A percentile compares a stretch with the other conserved stretches of the same genome.
These are phyloP conservation scores for Scaptomyza montana DNA, from an alignment of 1,140 invertebrate genomes.

Conservation along the genomic window DNA sequence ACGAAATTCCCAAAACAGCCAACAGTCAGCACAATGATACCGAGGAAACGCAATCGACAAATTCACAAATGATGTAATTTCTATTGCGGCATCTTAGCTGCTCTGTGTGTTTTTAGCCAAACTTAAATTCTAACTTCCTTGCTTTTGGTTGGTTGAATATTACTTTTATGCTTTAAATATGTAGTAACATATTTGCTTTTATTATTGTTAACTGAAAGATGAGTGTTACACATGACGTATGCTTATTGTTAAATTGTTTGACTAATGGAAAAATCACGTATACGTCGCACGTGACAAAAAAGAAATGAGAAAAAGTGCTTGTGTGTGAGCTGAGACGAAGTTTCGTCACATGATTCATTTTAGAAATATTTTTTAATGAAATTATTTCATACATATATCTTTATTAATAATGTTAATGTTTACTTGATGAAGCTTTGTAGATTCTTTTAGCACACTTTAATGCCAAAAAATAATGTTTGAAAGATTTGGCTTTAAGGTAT, in stretches of 20 bases:
- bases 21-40: conserved; percentile 47
- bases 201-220: conserved; percentile 16
- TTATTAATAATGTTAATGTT: neutral
- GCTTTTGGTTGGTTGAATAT: conserved; percentile 1
- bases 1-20: conserved; percentile 48
- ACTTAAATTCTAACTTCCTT: neutral
- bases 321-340: conserved; percentile 17
- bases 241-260: conserved; percentile 16
- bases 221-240: conserved; percentile 50
- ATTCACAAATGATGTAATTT: conserved; percentile 55
- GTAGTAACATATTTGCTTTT: neutral
- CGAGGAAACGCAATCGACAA: conserved; percentile 24
- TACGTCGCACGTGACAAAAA: conserved; percentile 46
- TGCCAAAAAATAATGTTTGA: too few relatives aligned
- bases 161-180: neutral
- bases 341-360: conserved; percentile 49
- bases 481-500: too few relatives aligned
- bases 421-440: neutral
- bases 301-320: conserved; percentile 21
- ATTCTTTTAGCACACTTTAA: neutral
- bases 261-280: conserved; percentile 40
- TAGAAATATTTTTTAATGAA: conserved; percentile 17
- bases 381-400: neutral
- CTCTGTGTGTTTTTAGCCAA: neutral
- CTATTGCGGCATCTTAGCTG: conserved; percentile 22